These are phyloP conservation scores for Apteryx owenii DNA, from an alignment of 2,113 vertebrate genomes.

Conservation along the genomic window DNA sequence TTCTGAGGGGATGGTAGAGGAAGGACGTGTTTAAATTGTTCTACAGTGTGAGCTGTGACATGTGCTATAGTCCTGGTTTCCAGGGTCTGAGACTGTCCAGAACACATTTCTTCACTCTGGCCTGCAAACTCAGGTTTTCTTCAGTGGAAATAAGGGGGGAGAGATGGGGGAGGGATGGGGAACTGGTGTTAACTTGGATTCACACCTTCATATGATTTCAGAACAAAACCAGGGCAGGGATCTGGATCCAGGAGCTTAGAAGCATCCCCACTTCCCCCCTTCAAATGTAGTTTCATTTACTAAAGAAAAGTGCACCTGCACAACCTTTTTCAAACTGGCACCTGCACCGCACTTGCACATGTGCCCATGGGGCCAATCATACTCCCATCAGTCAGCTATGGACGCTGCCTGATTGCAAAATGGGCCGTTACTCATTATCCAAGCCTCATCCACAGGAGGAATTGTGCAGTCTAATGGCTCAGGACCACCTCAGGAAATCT, in stretches of 20 bases:
- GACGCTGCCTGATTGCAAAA: background rate
- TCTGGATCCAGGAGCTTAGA: background rate
- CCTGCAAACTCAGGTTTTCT: background rate
- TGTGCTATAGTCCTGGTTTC: background rate
- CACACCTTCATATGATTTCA: background rate
- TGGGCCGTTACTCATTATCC: rapidly evolving
- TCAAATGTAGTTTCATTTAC: background rate
- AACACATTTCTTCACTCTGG: background rate
- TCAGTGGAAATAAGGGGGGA: background rate
- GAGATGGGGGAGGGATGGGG: background rate
- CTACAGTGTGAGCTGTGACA: background rate
- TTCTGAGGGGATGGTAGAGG: background rate
- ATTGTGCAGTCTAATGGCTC: background rate
- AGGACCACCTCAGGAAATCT: background rate
- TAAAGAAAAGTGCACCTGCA: background rate
- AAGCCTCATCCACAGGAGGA: background rate
- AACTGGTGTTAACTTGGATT: background rate
- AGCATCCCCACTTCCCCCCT: background rate
- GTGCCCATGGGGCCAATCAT: rapidly evolving
- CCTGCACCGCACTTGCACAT: background rate
- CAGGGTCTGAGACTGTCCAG: background rate
- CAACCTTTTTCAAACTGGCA: background rate
- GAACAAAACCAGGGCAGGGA: background rate
- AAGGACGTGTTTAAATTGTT: background rate
- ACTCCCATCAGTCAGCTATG: background rate